Base-by-base conservation (phyloP, 2,888 invertebrate genomes). In the Plebejus melissa region DNA sequence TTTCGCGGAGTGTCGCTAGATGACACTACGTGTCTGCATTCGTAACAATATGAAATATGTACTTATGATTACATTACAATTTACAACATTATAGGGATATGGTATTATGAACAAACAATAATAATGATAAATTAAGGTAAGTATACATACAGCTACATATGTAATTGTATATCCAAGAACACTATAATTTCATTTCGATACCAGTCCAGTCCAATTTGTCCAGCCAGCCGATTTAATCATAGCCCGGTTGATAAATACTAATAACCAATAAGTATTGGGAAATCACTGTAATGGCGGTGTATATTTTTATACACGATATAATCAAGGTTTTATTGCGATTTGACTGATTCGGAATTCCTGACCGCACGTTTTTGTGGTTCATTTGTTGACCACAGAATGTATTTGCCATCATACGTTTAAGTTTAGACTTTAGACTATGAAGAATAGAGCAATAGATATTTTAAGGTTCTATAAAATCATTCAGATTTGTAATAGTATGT, bases 221-320 rank as follows among this genome's bases (percentile, higher is more conserved):
- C 32, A 16, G 7, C 65, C 32, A 16, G 32, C 13, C 22, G 65
- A 65, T 65, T 65, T 65, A 65, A 65, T 65, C 65, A 65, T 36
- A 65, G 22, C 32, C 13, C 32, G 13, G 4, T 4, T 60, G 9
- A 65, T 65, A 65, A 65, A 32, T 32, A 65, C 13, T 32, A 36
- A 65, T 65, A 65, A 65, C 32, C 60, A 60, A 60, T 60, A 60
- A 60, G 60, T 65, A 65, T 65, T 65, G 65, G 65, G 65, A 65
- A 32, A 65, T 16, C 65, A 5, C 13, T 16, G 32, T 32, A 65
- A 65, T 65, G 65, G 32, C 65, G 9, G 32, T 13, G 65, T 28
- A 22, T 28, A 22, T 46, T 22, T 9, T 71, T 46, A 4, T 22
- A 22, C 11, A 46, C 46, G n/a, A 71, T 1, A 46, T 71, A 41